Conservation (phyloP, 2,113 vertebrate genomes). For the Balaeniceps rex region DNA sequence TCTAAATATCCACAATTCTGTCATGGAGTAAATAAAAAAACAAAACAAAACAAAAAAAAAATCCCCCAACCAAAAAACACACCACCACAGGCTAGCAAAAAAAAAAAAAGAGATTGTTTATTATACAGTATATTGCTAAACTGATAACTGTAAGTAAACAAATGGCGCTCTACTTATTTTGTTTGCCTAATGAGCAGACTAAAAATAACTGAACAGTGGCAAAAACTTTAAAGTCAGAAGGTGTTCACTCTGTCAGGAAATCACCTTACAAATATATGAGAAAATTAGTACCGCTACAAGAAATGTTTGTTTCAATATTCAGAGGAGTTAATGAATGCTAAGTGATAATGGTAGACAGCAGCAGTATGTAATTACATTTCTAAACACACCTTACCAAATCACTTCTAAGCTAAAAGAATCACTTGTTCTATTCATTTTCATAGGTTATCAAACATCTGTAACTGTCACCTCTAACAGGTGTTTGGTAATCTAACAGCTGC, state of each 20-base stretch:
- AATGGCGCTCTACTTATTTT: neutral
- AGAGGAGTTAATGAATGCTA: conserved; percentile 50
- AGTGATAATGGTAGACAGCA: conserved; percentile 43
- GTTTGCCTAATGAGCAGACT: neutral
- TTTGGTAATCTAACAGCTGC: conserved; percentile 63
- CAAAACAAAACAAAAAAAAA: too few species aligned
- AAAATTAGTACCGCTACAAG: conserved; percentile 17
- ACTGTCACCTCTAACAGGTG: conserved; percentile 61
- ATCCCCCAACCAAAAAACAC: neutral
- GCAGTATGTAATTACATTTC: conserved; percentile 56
- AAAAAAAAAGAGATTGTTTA: neutral
- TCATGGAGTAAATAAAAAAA: neutral
- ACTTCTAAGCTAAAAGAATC: conserved; percentile 31
- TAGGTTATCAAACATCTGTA: conserved; percentile 54
- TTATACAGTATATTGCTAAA: neutral
- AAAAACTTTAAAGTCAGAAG: conserved; percentile 36
- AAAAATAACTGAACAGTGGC: neutral
- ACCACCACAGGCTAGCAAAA: neutral
- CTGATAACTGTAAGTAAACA: neutral
- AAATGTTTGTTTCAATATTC: conserved; percentile 46
- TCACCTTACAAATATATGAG: neutral
- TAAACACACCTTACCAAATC: conserved; percentile 47
- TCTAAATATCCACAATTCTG: neutral
- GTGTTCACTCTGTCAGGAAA: conserved; percentile 21
- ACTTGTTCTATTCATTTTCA: conserved; percentile 58